Evolutionary conservation across 2,888 invertebrate genomes (phyloP).

Genomic region (Zygaena filipendulae): DNA sequence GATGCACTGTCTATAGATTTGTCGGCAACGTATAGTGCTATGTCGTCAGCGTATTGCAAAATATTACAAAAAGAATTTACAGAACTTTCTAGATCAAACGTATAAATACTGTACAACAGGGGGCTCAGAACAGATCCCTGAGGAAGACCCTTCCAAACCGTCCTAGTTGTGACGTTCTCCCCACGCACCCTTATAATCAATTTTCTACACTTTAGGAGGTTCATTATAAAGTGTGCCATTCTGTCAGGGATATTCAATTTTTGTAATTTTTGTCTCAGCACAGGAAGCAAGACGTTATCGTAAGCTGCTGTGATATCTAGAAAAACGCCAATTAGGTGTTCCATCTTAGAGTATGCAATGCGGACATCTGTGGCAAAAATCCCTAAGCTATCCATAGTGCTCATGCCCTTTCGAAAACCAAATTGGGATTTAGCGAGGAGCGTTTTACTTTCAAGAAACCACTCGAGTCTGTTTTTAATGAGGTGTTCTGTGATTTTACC

Average conservation of each 20-base stretch:
- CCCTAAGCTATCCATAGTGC: no score
- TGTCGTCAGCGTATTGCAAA: constrained; percentile 16
- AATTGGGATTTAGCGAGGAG: constrained; percentile 3
- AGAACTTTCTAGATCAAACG: constrained; percentile 8
- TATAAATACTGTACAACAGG: no score
- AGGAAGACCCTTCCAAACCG: constrained; percentile 15
- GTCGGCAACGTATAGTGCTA: no score
- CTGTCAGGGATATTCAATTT: constrained; percentile 12
- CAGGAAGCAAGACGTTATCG: constrained; percentile 16
- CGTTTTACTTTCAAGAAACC: constrained; percentile 5
- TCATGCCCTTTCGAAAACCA: neutral
- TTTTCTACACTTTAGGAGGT: constrained; percentile 1
- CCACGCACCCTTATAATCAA: constrained; percentile 2
- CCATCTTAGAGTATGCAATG: constrained; percentile 3
- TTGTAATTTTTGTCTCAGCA: constrained; percentile 15
- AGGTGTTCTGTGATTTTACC: no score
- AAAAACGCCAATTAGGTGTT: no score
- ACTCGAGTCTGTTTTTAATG: constrained; percentile 12
- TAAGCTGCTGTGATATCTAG: no score
- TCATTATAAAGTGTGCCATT: constrained; percentile 8
- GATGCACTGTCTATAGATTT: no score
- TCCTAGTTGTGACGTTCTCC: constrained; percentile 3
- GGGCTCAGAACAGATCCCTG: constrained; percentile 17
- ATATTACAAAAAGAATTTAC: constrained; percentile 6
- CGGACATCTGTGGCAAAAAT: no score